A percentile compares a stretch with the other conserved stretches of the same genome.
Conservation (phyloP, 2,888 invertebrate species). For the Xanthia togata region DNA sequence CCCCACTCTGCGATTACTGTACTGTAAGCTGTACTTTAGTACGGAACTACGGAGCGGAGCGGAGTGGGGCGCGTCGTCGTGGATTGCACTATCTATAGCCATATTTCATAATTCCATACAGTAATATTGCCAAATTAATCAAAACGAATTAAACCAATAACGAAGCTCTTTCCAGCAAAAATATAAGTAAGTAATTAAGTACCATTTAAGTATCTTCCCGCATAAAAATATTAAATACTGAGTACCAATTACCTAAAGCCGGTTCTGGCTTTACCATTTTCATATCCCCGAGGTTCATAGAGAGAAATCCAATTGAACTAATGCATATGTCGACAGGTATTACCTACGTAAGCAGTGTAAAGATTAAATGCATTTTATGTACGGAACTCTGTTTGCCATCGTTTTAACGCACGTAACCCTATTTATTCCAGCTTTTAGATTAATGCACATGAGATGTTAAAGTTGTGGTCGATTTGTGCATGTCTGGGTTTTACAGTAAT, state of each 20-base stretch:
- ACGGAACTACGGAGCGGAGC: too few relatives aligned
- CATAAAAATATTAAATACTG: neutral
- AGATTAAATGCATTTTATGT: slow-evolving; percentile 39
- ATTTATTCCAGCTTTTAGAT: slow-evolving; percentile 2
- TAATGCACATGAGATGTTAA: neutral
- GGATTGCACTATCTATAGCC: too few relatives aligned
- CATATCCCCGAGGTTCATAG: slow-evolving; percentile 37
- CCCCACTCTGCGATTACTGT: too few relatives aligned
- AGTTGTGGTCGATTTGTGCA: neutral
- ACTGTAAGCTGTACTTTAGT: too few relatives aligned
- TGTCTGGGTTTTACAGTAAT: neutral
- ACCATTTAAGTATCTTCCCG: too few relatives aligned
- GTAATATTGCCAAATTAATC: too few relatives aligned
- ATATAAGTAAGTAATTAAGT: too few relatives aligned
- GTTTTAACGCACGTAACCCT: slow-evolving; percentile 9
- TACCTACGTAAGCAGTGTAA: slow-evolving; percentile 16
- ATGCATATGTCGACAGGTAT: slow-evolving; percentile 57
- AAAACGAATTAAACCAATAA: too few relatives aligned
- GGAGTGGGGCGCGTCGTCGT: too few relatives aligned
- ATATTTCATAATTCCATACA: too few relatives aligned
- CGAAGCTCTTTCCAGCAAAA: too few relatives aligned
- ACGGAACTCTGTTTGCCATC: slow-evolving; percentile 19
- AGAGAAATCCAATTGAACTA: slow-evolving; percentile 65
- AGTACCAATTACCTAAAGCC: slow-evolving; percentile 7
- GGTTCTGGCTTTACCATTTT: slow-evolving; percentile 42